A percentile compares a stretch with the other conserved stretches of the same genome.
phyloP scores from a whole-genome alignment of 2,888 invertebrate genomes.

The Thumatha senex region DNA sequence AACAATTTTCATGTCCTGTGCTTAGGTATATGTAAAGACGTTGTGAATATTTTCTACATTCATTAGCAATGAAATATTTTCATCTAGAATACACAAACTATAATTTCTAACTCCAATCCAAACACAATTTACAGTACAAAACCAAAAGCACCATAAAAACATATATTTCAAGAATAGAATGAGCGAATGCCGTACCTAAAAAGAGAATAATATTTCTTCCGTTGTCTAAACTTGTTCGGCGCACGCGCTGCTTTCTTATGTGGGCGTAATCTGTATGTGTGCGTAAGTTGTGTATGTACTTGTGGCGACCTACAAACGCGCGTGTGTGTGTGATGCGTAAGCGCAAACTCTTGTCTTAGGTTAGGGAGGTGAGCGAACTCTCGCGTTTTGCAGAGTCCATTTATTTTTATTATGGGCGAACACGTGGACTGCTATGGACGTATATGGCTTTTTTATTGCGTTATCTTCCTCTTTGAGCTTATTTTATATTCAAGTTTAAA shows the following conservation, averaged over 20 bases:
- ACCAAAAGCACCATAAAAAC: constrained; percentile 34
- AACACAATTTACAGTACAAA: constrained; percentile 20
- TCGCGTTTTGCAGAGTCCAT: constrained; percentile 73
- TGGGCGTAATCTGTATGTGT: constrained; percentile 55
- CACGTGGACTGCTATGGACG: constrained; percentile 69
- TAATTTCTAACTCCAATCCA: constrained; percentile 3
- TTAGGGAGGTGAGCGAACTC: constrained; percentile 83
- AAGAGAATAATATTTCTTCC: constrained; percentile 82
- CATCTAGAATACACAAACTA: neutral
- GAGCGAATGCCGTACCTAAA: constrained; percentile 69
- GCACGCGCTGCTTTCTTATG: constrained; percentile 67
- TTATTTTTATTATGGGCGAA: constrained; percentile 79
- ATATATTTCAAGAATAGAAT: constrained; percentile 50
- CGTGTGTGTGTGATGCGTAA: constrained; percentile 67
- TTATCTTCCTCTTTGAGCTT: constrained; percentile 64
- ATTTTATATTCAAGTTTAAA: constrained; percentile 20
- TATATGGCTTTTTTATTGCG: constrained; percentile 67
- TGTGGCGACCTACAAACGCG: constrained; percentile 55
- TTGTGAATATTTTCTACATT: no score
- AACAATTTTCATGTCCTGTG: no score
- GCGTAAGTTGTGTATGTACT: constrained; percentile 37
- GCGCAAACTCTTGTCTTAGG: constrained; percentile 79
- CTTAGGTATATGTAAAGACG: no score
- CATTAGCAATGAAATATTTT: neutral
- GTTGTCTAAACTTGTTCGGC: constrained; percentile 81